Percentiles rank a stretch among this genome's conserved stretches.
phyloP scores from a whole-genome alignment of 2,888 invertebrate species.

The Stenolophus ochropezus region DNA sequence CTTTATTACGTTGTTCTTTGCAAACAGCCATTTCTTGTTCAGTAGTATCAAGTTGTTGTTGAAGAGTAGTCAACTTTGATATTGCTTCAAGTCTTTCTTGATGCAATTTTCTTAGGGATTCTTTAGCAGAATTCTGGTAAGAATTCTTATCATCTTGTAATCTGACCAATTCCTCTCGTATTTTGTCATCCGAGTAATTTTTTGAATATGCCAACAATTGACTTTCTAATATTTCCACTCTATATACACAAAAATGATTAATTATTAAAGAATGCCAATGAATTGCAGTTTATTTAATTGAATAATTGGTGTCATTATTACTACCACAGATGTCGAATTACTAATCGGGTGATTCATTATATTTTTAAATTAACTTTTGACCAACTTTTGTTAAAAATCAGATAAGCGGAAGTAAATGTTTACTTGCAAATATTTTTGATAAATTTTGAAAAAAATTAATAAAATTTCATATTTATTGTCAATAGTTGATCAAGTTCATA shows the following conservation, averaged over 20 bases:
- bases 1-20: constrained; percentile 77
- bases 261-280: background rate
- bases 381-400: too few relatives aligned
- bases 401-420: too few relatives aligned
- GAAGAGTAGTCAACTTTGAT: constrained; percentile 82
- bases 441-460: too few relatives aligned
- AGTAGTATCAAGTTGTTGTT: constrained; percentile 79
- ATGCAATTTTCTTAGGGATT: constrained; percentile 89
- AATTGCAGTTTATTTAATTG: background rate
- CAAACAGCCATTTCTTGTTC: constrained; percentile 82
- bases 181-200: constrained; percentile 84
- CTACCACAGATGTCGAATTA: too few relatives aligned
- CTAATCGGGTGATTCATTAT: background rate
- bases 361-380: too few relatives aligned
- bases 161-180: constrained; percentile 83
- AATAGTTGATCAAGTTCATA: too few relatives aligned
- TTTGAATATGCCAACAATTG: constrained; percentile 88
- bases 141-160: constrained; percentile 82
- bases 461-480: too few relatives aligned
- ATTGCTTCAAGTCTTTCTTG: constrained; percentile 89
- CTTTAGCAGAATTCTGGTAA: constrained; percentile 87
- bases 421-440: too few relatives aligned
- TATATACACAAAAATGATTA: background rate
- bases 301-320: too few relatives aligned
- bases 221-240: constrained; percentile 94